phyloP scores from a whole-genome alignment of 2,113 vertebrate genomes.

The Syngnathus floridae region DNA sequence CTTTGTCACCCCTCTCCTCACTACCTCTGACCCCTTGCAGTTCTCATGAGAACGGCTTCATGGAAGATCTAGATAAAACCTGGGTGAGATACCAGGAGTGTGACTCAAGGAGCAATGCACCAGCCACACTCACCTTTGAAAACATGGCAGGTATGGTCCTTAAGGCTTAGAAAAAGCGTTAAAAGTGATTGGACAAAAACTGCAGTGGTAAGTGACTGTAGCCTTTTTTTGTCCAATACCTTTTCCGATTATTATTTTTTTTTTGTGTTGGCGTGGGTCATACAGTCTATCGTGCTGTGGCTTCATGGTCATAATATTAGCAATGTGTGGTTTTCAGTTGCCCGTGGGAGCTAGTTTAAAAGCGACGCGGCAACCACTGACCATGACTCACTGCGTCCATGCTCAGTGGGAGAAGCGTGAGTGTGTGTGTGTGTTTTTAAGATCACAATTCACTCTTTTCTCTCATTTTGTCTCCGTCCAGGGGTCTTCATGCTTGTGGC shows the following conservation, averaged over 20 bases:
- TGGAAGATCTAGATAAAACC: slow-evolving; percentile 99
- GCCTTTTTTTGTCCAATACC: slow-evolving; percentile 76
- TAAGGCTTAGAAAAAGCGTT: slow-evolving; percentile 54
- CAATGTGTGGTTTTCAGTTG: slow-evolving; percentile 35
- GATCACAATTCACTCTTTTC: slow-evolving; percentile 19
- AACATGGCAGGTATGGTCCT: slow-evolving; percentile 95
- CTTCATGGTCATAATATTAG: slow-evolving; percentile 43
- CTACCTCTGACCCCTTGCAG: slow-evolving; percentile 63
- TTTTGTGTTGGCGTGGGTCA: slow-evolving; percentile 44
- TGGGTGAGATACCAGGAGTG: slow-evolving; percentile 99
- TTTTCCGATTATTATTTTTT: slow-evolving; percentile 43
- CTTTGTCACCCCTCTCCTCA: slow-evolving; percentile 58
- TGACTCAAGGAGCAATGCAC: slow-evolving; percentile 97
- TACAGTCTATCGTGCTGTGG: slow-evolving; percentile 50
- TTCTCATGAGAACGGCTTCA: slow-evolving; percentile 96
- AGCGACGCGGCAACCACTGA: slow-evolving; percentile 34
- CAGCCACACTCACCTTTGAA: slow-evolving; percentile 98
- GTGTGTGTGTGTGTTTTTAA: not conserved
- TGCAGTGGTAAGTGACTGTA: slow-evolving; percentile 75
- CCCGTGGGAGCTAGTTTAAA: slow-evolving; percentile 39
- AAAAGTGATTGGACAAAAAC: slow-evolving; percentile 79
- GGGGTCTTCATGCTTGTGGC: slow-evolving; percentile 99
- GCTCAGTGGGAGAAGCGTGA: slow-evolving; percentile 34
- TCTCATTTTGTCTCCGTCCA: slow-evolving; percentile 53
- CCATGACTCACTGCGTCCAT: slow-evolving; percentile 30